These are phyloP conservation scores for Drosophila yakuba DNA, from an alignment of 1,140 invertebrate genomes.

Conservation along the genomic window DNA sequence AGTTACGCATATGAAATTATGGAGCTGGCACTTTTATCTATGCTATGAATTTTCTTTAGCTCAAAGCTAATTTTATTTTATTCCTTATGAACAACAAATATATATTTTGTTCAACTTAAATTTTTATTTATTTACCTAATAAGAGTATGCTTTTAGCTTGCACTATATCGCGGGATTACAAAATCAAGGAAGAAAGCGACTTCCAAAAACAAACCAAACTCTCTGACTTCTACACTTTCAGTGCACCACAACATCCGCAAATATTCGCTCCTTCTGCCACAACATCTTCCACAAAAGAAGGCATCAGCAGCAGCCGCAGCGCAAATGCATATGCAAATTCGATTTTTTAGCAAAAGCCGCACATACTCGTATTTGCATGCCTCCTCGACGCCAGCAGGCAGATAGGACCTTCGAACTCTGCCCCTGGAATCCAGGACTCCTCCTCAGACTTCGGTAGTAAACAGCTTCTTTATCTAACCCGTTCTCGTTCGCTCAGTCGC, in stretches of 20 bases:
- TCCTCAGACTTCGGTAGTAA: slow-evolving; percentile 42
- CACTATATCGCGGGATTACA: not conserved
- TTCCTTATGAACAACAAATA: too few species aligned
- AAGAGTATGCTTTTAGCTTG: too few species aligned
- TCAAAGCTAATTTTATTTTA: too few species aligned
- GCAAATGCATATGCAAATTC: slow-evolving; percentile 77
- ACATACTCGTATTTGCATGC: slow-evolving; percentile 62
- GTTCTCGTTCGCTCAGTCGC: slow-evolving; percentile 26
- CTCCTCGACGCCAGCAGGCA: not conserved
- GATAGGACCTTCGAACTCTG: not conserved
- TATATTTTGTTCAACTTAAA: too few species aligned
- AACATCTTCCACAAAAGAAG: slow-evolving; percentile 35
- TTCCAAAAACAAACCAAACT: slow-evolving; percentile 23
- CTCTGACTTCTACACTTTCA: slow-evolving; percentile 20
- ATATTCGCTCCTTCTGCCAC: slow-evolving; percentile 15
- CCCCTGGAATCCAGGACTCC: not conserved
- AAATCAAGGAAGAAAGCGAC: slow-evolving; percentile 3
- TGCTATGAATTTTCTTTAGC: too few species aligned
- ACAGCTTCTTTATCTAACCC: slow-evolving; percentile 75
- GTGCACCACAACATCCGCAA: slow-evolving; percentile 24
- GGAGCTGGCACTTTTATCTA: too few species aligned
- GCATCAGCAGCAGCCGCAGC: slow-evolving; percentile 31
- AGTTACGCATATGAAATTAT: not conserved
- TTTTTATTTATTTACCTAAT: too few species aligned
- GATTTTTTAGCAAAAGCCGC: slow-evolving; percentile 62